Conservation (phyloP, 2,888 invertebrate species). For the Gerosis bhagava region DNA sequence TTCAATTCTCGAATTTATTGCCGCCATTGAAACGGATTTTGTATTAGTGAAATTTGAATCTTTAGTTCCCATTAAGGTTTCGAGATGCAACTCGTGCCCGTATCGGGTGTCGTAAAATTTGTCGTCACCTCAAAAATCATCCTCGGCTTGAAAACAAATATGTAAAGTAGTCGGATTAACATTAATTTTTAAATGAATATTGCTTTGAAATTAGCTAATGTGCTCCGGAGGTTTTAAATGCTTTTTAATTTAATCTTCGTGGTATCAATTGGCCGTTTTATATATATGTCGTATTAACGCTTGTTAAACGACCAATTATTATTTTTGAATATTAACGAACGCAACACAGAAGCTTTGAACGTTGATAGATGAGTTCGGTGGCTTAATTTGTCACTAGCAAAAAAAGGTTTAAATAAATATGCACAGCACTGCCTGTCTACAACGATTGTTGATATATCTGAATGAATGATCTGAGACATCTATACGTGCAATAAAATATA, state of each 20-base stretch:
- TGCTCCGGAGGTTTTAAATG: conserved; percentile 14
- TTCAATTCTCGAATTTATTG: conserved; percentile 25
- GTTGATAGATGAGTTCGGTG: conserved; percentile 19
- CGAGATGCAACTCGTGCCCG: conserved; percentile 7
- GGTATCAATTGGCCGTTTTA: conserved; percentile 7
- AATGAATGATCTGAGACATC: too few relatives aligned
- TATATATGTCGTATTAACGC: conserved; percentile 19
- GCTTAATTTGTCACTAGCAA: conserved; percentile 20
- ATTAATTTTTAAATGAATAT: conserved; percentile 15
- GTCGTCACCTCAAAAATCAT: conserved; percentile 20
- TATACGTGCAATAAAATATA: too few relatives aligned
- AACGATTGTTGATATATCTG: too few relatives aligned
- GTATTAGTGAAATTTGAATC: conserved; percentile 30
- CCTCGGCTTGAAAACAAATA: conserved; percentile 20
- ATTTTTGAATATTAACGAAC: too few relatives aligned
- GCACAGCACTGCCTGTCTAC: too few relatives aligned
- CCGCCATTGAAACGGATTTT: conserved; percentile 22
- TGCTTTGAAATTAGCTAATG: conserved; percentile 15
- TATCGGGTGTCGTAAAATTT: conserved; percentile 30
- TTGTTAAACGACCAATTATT: conserved; percentile 7
- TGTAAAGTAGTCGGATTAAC: conserved; percentile 7
- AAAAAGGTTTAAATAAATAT: too few relatives aligned
- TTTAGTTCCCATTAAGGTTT: conserved; percentile 22
- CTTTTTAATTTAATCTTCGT: conserved; percentile 18
- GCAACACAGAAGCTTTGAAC: conserved; percentile 13